Conservation (phyloP, 2,888 invertebrate species). For the Steinernema scapterisci region DNA sequence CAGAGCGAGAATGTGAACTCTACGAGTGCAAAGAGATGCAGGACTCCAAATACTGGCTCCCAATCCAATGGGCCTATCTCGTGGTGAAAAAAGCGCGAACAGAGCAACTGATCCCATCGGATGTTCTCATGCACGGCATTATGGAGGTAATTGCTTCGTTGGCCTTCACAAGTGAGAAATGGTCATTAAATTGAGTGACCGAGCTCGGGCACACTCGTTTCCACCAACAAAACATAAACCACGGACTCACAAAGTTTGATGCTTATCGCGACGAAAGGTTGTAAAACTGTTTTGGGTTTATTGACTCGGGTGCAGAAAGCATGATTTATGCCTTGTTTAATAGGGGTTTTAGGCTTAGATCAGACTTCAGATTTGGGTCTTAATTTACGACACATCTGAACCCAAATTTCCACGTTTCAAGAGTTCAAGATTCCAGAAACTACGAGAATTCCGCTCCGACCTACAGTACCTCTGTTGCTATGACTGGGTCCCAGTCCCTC, state of each 20-base stretch:
- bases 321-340: constrained; percentile 8
- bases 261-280: constrained; percentile 7
- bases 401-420: too few species aligned
- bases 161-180: constrained; percentile 11
- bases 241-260: constrained; percentile 10
- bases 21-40: constrained; percentile 43
- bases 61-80: constrained; percentile 58
- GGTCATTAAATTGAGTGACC: background rate
- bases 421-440: constrained; percentile 44
- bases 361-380: too few species aligned
- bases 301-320: background rate
- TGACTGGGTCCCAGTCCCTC: constrained; percentile 65
- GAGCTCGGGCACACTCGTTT: background rate
- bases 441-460: constrained; percentile 57
- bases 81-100: constrained; percentile 34
- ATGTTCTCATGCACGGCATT: constrained; percentile 38
- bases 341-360: background rate
- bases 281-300: constrained; percentile 11
- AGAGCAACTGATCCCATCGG: constrained; percentile 38
- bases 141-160: constrained; percentile 31
- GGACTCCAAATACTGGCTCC: constrained; percentile 63
- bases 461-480: constrained; percentile 61
- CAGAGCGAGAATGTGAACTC: constrained; percentile 50
- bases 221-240: constrained; percentile 23
- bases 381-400: too few species aligned